Base-by-base conservation (phyloP, 1,140 invertebrate genomes). In the Fopius arisanus region DNA sequence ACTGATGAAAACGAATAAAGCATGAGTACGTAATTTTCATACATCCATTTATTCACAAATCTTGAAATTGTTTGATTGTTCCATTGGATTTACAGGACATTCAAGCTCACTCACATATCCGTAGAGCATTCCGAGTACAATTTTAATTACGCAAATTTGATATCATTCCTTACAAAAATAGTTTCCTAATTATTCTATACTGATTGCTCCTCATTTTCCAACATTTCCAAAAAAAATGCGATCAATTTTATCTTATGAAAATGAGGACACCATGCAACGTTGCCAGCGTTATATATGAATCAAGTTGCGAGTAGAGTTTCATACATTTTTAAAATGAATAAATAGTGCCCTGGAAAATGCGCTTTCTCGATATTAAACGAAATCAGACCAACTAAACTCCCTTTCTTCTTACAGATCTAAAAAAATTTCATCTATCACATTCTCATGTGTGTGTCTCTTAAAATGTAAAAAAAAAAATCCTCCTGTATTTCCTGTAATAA, bases 361-460 rank as follows among this genome's bases (percentile, higher is more conserved):
- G 26, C 21, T 29, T 28, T 26, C 3, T 1, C 23, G 14, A 28
- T 62, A 62, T 16, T 33, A 65, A 29, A 29, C 2, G 16, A 65
- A 29, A 31, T 29, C n/a, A n/a, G 26, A 31, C 9, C 48, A 16
- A 33, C 26, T 65, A 65, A 31, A 31, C 4, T 59, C 5, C 3
- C 2, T 31, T 31, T 16, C 3, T n/a, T n/a, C 10, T 16, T 29
- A 33, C 12, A 5, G n/a, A 29, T 65, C 16, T 31, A 65, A 31
- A 14, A n/a, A 65, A 31, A 31, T 31, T 29, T 65, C n/a, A 16
- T 33, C 62, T 65, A 65, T 65, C 62, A 65, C 62, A 65, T 65
- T 65, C 4, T 3, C 6, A 65, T 65, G 62, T 65, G 62, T 33
- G 26, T 65, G 62, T 65, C 28, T 7, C n/a, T 65, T 65, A 65